phyloP scores from a whole-genome alignment of 2,113 vertebrate species.

The Parotia lawesii region DNA sequence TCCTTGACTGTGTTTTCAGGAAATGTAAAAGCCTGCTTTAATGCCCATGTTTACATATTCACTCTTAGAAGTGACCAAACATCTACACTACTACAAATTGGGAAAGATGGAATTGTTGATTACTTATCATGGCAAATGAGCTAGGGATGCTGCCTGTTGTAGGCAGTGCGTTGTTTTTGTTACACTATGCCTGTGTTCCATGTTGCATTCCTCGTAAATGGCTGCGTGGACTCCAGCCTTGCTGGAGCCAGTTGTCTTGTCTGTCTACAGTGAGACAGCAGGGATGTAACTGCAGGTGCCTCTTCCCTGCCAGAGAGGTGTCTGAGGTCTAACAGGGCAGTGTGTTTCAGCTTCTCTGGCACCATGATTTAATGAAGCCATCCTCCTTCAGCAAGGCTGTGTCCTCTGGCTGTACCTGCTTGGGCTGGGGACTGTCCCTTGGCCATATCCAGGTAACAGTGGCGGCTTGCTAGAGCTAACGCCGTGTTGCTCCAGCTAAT shows the following conservation, averaged over 20 bases:
- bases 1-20: background rate
- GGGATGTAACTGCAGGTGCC: background rate
- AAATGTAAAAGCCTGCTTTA: background rate
- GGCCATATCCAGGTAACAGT: background rate
- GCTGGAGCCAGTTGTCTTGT: background rate
- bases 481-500: background rate
- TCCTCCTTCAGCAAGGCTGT: background rate
- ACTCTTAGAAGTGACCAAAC: background rate
- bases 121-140: background rate
- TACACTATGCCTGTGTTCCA: background rate
- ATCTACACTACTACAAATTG: background rate
- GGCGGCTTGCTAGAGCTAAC: background rate
- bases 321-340: background rate
- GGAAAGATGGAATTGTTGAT: background rate
- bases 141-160: background rate
- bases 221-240: background rate
- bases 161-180: background rate
- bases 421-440: background rate
- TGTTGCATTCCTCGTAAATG: background rate
- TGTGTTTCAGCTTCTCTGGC: background rate
- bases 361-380: background rate
- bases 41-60: background rate
- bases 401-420: background rate
- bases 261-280: background rate
- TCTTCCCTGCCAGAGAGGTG: background rate